These are phyloP conservation scores for Corvus hawaiiensis DNA, from an alignment of 2,113 vertebrate species.

Conservation along the genomic window DNA sequence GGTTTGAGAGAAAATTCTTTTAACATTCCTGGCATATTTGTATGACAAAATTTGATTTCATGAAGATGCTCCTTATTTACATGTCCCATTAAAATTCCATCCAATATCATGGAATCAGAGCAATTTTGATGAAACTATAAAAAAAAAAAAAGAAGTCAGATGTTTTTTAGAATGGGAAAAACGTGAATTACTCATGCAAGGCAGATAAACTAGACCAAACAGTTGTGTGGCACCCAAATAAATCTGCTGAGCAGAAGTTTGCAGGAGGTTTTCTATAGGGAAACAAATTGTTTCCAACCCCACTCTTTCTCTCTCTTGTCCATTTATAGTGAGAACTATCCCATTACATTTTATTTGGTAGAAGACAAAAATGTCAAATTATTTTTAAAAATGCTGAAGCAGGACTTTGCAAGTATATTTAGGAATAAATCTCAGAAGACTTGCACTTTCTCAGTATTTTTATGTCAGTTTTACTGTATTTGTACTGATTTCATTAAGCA, in stretches of 20 bases:
- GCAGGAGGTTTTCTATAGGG: background rate
- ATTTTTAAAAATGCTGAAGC: constrained; percentile 48
- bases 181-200: background rate
- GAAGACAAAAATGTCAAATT: constrained; percentile 37
- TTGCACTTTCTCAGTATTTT: constrained; percentile 24
- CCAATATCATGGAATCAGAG: background rate
- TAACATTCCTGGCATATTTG: background rate
- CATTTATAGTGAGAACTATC: background rate
- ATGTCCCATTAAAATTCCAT: background rate
- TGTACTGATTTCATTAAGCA: constrained; percentile 22
- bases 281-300: background rate
- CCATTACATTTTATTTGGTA: background rate
- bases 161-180: background rate
- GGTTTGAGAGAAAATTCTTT: background rate
- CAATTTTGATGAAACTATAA: background rate
- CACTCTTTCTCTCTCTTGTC: background rate
- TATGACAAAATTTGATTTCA: background rate
- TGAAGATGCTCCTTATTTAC: background rate
- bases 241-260: background rate
- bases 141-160: background rate
- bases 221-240: background rate
- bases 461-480: constrained; percentile 20
- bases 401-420: background rate
- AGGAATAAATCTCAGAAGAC: constrained; percentile 29
- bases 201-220: background rate